A percentile compares a stretch with the other conserved stretches of the same genome.
These are phyloP conservation scores for Melanerpes formicivorus DNA, from an alignment of 2,113 vertebrate genomes.

Conservation along the genomic window DNA sequence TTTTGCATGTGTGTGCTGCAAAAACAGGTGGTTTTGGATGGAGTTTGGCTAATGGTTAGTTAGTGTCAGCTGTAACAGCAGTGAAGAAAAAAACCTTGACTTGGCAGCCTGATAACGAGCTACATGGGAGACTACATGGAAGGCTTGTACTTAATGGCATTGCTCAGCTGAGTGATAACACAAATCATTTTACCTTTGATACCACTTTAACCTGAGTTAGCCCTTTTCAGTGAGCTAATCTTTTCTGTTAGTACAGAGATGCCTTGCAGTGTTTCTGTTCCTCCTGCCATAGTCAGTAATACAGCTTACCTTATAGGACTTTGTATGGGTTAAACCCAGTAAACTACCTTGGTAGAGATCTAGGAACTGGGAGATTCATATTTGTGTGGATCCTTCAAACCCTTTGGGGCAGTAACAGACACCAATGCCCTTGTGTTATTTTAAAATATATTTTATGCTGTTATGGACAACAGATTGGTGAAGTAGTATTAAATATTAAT, in stretches of 20 bases:
- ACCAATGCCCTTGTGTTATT: neutral
- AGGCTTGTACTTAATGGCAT: neutral
- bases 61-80: neutral
- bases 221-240: neutral
- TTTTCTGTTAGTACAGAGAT: neutral
- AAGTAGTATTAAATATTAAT: neutral
- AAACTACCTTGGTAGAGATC: neutral
- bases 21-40: neutral
- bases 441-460: neutral
- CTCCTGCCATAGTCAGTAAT: neutral
- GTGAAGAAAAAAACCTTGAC: neutral
- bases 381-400: neutral
- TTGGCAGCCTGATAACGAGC: neutral
- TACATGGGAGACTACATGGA: neutral
- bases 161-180: neutral
- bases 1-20: neutral
- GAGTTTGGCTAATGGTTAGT: neutral
- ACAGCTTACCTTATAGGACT: neutral
- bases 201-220: neutral
- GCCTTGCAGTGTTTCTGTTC: neutral
- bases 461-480: neutral
- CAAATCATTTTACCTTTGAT: neutral
- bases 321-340: neutral
- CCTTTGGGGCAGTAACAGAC: neutral
- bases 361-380: neutral